Base-by-base conservation (phyloP, 2,888 invertebrate genomes). In the Drosophila yooni region DNA sequence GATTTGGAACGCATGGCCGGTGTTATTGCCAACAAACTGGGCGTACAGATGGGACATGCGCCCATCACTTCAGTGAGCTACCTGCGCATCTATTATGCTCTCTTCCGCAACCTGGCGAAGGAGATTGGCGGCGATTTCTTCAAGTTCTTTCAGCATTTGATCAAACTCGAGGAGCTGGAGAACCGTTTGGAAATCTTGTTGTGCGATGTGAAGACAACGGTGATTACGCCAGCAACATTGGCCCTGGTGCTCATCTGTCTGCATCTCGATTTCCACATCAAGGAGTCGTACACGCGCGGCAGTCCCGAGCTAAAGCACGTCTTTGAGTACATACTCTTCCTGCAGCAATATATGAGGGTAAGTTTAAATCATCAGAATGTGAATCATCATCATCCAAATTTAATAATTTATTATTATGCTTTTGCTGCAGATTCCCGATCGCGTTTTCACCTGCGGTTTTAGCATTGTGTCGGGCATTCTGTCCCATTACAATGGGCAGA, bases 1-100 rank as follows among this genome's bases (percentile, higher is more conserved):
- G 98, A 98, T 94, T 95, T 98, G 89, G 94, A 95, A 29, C 96
- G 98, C 80, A 98, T 98, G 98, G 96, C 97, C 65, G 95, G 95
- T 70, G 96, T 97, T 70, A 95, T 98, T 87, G 95, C 94, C 27
- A 95, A 96, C 93, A 98, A 98, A 94, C 94, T 97, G 85, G 95
- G 95, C 79, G 94, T 95, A 74, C 94, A 94, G 74, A 94, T 94
- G 77, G 94, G 94, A 64, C 94, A 94, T 60, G 93, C 94, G 59
- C 94, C 95, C 5, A 94, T 95, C 71, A 96, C 96, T 0, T 94
- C 96, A 59, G 94, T 96, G 74, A 95, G 95, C 91, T 96, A 96
- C 94, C 94, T 97, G 86, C 94, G 95, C 21, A 94, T 96, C 81
- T 94, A 96, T 92, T 94, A 95, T 61, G 93, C 94, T 34, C 94